Evolutionary conservation across 2,888 invertebrate species (phyloP).

Genomic region (Sphinx pinastri): DNA sequence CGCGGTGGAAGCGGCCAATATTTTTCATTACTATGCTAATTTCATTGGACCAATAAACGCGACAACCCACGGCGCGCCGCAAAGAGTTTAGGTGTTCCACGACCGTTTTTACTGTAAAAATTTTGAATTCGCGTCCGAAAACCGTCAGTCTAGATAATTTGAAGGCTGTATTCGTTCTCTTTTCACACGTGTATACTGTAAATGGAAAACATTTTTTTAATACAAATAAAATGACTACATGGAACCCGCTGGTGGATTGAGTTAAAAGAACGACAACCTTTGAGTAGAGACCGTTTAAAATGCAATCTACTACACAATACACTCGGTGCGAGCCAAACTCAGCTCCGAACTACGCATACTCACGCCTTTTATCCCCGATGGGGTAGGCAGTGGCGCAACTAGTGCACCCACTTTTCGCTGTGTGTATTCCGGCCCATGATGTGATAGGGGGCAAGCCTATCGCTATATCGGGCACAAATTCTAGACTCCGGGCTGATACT

Average conservation of each 20-base stretch:
- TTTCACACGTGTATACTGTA: slow-evolving; percentile 4
- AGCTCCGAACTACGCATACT: too few relatives aligned
- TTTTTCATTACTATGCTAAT: slow-evolving; percentile 84
- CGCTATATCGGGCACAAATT: too few relatives aligned
- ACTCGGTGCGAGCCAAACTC: too few relatives aligned
- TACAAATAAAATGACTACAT: neutral
- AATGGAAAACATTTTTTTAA: neutral
- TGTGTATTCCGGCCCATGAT: too few relatives aligned
- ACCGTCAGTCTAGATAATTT: slow-evolving; percentile 55
- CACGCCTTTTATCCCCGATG: too few relatives aligned
- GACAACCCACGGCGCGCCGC: slow-evolving; percentile 64
- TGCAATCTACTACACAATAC: too few relatives aligned
- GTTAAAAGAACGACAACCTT: neutral
- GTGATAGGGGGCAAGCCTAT: too few relatives aligned
- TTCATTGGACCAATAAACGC: slow-evolving; percentile 80
- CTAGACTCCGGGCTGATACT: too few relatives aligned
- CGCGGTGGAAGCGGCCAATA: slow-evolving; percentile 67
- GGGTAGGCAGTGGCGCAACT: too few relatives aligned
- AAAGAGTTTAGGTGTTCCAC: slow-evolving; percentile 74
- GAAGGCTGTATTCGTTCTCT: slow-evolving; percentile 13
- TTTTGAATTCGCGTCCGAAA: slow-evolving; percentile 72
- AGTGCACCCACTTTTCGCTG: too few relatives aligned
- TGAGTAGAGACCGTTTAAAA: neutral
- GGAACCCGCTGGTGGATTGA: neutral
- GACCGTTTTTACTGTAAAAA: slow-evolving; percentile 72